Base-by-base conservation (phyloP, 2,888 invertebrate genomes). In the Andrena marginata region DNA sequence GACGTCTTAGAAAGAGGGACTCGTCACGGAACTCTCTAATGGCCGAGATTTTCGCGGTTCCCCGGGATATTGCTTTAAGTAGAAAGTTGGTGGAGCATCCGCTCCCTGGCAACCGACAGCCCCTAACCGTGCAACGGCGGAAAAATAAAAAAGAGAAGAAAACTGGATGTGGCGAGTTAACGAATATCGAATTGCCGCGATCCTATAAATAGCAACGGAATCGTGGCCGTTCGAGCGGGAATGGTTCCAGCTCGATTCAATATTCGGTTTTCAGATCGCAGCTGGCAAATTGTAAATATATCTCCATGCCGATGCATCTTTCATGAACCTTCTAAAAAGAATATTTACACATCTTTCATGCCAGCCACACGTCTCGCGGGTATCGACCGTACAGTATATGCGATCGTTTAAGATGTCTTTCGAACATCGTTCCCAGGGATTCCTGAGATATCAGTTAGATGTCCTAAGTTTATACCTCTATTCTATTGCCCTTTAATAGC, bases 41-140 rank as follows among this genome's bases (percentile, higher is more conserved):
- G 87, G 85, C 80, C 85, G 82, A 81, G 83, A 87, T 88, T 88
- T 87, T 85, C 80, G 84, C 77, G 79, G 80, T 82, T 16, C 68
- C 82, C 76, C 78, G 80, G 87, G 76, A 87, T 88, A 87, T 88
- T 84, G 87, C 88, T 87, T 88, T 88, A 88, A 88, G 88, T 87
- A 75, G 87, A 88, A 88, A 87, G 88, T 88, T 88, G 77, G 80
- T 77, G 81, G 78, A 42, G 78, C 80, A 81, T 80, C 78, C 65
- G 82, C 77, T 83, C 80, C 56, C 70, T 63, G 76, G 65, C 75
- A 75, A 71, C 80, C 59, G 56, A 33, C 80, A 26, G 42, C 78
- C 31, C 23, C 42, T 16, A 42, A 42, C 70, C 8, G 42, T 10
- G 20, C 20, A n/a, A n/a, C 31, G 62, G 13, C 2, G 4, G 5